Evolutionary conservation across 2,113 vertebrate genomes (phyloP).

Genomic region (Stigmatopora nigra): DNA sequence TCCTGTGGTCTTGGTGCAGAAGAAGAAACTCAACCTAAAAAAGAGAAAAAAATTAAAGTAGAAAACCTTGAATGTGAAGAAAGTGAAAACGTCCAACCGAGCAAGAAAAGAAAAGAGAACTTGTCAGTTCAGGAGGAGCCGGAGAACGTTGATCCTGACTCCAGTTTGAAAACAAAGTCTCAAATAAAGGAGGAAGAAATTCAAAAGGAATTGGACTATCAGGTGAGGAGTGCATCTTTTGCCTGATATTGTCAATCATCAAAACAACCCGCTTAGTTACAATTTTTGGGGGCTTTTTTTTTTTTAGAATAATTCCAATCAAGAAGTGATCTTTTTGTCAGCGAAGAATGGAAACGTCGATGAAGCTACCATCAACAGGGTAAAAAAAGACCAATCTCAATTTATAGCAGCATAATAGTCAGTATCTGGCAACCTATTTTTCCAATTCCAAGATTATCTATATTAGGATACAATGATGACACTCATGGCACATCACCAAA

Average conservation of each 20-base stretch:
- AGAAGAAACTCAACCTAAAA: constrained; percentile 21
- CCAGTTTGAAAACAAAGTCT: constrained; percentile 24
- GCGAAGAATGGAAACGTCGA: constrained; percentile 56
- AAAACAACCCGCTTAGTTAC: neutral
- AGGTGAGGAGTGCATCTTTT: constrained; percentile 26
- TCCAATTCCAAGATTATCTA: too few species aligned
- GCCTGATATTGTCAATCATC: neutral
- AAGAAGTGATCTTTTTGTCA: constrained; percentile 51
- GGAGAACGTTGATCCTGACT: neutral
- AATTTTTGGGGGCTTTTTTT: constrained; percentile 3
- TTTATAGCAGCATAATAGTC: too few species aligned
- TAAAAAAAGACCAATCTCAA: constrained; percentile 12
- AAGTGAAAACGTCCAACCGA: neutral
- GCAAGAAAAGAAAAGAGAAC: constrained; percentile 26
- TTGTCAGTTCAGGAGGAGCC: constrained; percentile 3
- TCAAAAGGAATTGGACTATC: constrained; percentile 22
- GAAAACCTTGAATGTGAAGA: constrained; percentile 1
- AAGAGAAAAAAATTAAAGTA: constrained; percentile 30
- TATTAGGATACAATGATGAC: too few species aligned
- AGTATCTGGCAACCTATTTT: too few species aligned
- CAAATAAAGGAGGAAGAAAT: constrained; percentile 37
- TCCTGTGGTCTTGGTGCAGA: neutral
- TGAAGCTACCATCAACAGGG: constrained; percentile 57
- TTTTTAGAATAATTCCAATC: constrained; percentile 26
- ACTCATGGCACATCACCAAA: too few species aligned